Conservation (phyloP, 2,888 invertebrate species). For the Orthosia gothica region DNA sequence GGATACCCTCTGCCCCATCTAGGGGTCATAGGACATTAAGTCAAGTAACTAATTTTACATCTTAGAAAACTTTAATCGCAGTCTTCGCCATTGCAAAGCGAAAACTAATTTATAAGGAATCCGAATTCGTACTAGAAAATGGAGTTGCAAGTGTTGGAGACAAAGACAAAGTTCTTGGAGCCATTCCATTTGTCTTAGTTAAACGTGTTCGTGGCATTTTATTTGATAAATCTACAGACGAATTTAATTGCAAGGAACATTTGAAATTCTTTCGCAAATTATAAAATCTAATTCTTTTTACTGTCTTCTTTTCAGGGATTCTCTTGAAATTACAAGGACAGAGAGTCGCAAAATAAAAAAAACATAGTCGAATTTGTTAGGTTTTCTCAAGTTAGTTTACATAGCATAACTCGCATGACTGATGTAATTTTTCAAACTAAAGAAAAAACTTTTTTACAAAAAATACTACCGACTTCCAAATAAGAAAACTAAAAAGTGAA, state of each 20-base stretch:
- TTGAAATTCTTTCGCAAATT: conserved; percentile 23
- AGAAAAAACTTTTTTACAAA: background rate
- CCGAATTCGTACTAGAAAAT: conserved; percentile 7
- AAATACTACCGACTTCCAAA: too few relatives aligned
- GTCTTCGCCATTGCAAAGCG: background rate
- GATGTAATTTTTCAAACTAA: background rate
- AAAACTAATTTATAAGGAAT: conserved; percentile 23
- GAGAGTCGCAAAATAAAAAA: background rate
- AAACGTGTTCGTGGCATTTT: conserved; percentile 18
- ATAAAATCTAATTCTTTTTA: background rate
- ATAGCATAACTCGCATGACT: background rate
- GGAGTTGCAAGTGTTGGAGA: conserved; percentile 15
- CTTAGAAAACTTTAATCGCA: background rate
- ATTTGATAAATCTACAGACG: conserved; percentile 7
- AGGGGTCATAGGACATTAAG: too few relatives aligned
- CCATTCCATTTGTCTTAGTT: conserved; percentile 31
- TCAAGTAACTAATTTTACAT: background rate
- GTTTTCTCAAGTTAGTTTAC: background rate
- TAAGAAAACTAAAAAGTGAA: too few relatives aligned
- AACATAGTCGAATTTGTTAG: background rate
- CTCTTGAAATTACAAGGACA: background rate
- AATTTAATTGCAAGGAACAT: conserved; percentile 18
- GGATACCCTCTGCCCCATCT: too few relatives aligned
- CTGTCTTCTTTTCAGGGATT: background rate
- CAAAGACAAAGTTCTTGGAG: conserved; percentile 10